Evolutionary conservation across 2,113 vertebrate genomes (phyloP), one percentile per base, ranked within the genome.

Genomic region (Sceloporus tristichus): DNA sequence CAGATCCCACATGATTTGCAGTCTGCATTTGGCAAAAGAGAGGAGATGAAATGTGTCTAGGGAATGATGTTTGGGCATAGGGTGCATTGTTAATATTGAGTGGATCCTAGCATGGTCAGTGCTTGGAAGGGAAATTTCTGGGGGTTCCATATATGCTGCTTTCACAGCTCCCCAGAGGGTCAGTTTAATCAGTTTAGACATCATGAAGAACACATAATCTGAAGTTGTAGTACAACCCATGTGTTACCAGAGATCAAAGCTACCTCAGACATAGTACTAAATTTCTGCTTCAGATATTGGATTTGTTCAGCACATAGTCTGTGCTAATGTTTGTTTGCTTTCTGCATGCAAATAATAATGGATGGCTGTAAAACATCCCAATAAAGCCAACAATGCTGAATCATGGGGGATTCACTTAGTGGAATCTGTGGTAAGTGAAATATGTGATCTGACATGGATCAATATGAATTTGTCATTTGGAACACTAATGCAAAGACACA

Each of bases 401-500:
- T 80, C 71, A 34, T 76, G 90, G 86, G 59, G 81, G 16, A 3
- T 48, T 91, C 94, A 38, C 54, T 89, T 59, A 9, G 18, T 40
- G 59, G 86, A 70, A 0, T 0, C 7, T 88, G 29, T 18, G 71
- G 27, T 9, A 68, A 88, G 1, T 21, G 68, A 92, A 93, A 86
- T 54, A 48, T 78, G 16, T 85, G 85, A 92, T 83, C 34, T 85
- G 82, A 40, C 73, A n/a, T 0, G 0, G 73, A 89, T 91, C 76
- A 53, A n/a, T 79, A 48, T 0, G 1, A 84, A 73, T 88, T 91
- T 91, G 75, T 85, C n/a, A 25, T 71, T 48, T 19, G 87, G 85
- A 80, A 48, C 4, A 40, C 40, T 84, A 59, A 76, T 27, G 18
- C 75, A 86, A 87, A 92, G 90, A 81, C 85, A 93, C 25, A 82